Evolutionary conservation across 2,888 invertebrate genomes (phyloP).

Genomic region (Sesia apiformis): DNA sequence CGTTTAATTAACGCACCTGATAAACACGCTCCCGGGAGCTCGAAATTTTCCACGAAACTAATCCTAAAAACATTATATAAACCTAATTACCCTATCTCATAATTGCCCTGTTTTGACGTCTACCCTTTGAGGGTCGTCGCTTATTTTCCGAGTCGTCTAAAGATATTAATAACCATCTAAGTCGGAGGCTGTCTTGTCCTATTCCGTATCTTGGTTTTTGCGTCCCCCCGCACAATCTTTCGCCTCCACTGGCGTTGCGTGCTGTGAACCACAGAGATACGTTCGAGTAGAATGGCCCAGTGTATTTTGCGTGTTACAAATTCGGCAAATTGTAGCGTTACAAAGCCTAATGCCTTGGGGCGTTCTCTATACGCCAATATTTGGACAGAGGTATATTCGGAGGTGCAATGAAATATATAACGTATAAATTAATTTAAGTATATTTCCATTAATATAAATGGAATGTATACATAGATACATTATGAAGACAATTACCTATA

Average conservation of each 20-base stretch:
- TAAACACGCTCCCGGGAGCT: conserved; percentile 5
- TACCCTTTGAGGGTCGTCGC: conserved; percentile 65
- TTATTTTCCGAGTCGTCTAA: conserved; percentile 58
- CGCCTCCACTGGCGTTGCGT: conserved; percentile 5
- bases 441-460: too few species aligned
- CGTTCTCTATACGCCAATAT: too few species aligned
- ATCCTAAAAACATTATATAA: conserved; percentile 51
- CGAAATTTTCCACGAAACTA: conserved; percentile 25
- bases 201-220: conserved; percentile 35
- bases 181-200: conserved; percentile 47
- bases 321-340: too few species aligned
- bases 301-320: too few species aligned
- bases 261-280: too few species aligned
- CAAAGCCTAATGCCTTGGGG: too few species aligned
- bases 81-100: conserved; percentile 67
- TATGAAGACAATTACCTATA: too few species aligned
- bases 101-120: conserved; percentile 72
- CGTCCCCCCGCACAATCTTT: conserved; percentile 15
- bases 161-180: conserved; percentile 70
- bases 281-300: too few species aligned
- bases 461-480: too few species aligned
- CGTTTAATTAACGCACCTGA: neutral
- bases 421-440: too few species aligned
- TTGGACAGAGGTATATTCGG: too few species aligned
- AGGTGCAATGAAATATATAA: too few species aligned